Percentiles rank a stretch among this genome's conserved stretches.
phyloP scores from a whole-genome alignment of 2,113 vertebrate genomes.

The Ceyx margarethae region DNA sequence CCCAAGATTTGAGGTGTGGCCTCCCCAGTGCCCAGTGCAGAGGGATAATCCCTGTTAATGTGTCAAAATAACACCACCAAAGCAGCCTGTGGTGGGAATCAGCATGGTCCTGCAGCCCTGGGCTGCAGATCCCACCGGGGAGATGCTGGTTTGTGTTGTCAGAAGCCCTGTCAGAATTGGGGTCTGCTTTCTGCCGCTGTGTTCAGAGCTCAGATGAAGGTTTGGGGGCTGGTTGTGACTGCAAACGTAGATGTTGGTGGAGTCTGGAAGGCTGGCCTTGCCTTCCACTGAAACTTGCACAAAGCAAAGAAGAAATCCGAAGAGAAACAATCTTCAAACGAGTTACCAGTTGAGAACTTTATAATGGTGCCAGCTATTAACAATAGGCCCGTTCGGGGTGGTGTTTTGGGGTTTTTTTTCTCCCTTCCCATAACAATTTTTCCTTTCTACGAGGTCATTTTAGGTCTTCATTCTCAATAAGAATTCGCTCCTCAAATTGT shows the following conservation, averaged over 20 bases:
- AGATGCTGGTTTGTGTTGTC: neutral
- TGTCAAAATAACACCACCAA: neutral
- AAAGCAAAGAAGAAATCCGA: neutral
- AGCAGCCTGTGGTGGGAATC: neutral
- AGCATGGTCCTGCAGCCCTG: neutral
- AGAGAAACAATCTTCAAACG: slow-evolving; percentile 6
- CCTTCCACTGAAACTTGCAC: neutral
- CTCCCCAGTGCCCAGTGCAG: neutral
- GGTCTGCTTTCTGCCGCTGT: slow-evolving; percentile 13
- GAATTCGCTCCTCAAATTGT: neutral
- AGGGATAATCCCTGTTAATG: neutral
- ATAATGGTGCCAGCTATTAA: slow-evolving; percentile 4
- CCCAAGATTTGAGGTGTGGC: neutral
- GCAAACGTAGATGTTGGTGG: neutral
- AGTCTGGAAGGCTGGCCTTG: neutral
- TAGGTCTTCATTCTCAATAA: neutral
- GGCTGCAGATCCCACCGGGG: neutral
- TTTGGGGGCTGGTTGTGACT: neutral
- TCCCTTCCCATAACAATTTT: neutral
- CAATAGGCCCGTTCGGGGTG: slow-evolving; percentile 11
- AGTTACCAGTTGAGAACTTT: slow-evolving; percentile 19
- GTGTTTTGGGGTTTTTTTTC: neutral
- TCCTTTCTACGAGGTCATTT: slow-evolving; percentile 33
- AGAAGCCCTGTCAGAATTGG: neutral
- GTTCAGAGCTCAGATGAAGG: neutral